Percentiles rank a stretch among this genome's conserved stretches.
phyloP scores from a whole-genome alignment of 92 coral and sea anemone genomes.

The Palythoa grandiflora region DNA sequence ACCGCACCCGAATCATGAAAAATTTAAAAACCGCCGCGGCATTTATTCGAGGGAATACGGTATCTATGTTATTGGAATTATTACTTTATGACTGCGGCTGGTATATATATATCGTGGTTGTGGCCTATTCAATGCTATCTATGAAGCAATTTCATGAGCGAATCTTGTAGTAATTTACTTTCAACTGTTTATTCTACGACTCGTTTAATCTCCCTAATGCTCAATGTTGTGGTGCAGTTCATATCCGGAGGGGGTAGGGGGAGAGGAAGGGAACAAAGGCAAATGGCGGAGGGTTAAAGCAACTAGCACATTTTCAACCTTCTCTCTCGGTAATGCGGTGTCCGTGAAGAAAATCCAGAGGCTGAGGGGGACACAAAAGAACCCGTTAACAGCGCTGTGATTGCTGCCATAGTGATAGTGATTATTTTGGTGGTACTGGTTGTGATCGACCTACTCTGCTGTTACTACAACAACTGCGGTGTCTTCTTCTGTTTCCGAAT shows the following conservation, averaged over 20 bases:
- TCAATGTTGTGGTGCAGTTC: too few species aligned
- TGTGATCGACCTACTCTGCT: conserved; percentile 69
- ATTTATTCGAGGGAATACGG: too few species aligned
- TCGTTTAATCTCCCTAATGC: not conserved
- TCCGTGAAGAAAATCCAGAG: not conserved
- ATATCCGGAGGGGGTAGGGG: not conserved
- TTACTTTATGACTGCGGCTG: too few species aligned
- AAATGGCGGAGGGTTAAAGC: not conserved
- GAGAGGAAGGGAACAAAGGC: not conserved
- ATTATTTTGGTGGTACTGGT: conserved; percentile 59
- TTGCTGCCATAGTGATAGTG: conserved; percentile 65
- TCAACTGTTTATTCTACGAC: too few species aligned
- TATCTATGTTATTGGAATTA: too few species aligned
- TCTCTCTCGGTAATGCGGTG: not conserved
- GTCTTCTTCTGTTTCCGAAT: conserved; percentile 29
- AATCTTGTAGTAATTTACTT: too few species aligned
- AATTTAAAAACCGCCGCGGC: too few species aligned
- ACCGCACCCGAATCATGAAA: too few species aligned
- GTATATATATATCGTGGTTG: too few species aligned
- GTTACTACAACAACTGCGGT: conserved; percentile 67
- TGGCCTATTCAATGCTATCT: too few species aligned
- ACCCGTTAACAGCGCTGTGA: conserved; percentile 56
- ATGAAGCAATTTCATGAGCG: too few species aligned
- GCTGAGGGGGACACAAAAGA: not conserved
- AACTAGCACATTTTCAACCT: not conserved